Evolutionary conservation across 2,888 invertebrate species (phyloP).

Genomic region (Plemyria rubiginata): DNA sequence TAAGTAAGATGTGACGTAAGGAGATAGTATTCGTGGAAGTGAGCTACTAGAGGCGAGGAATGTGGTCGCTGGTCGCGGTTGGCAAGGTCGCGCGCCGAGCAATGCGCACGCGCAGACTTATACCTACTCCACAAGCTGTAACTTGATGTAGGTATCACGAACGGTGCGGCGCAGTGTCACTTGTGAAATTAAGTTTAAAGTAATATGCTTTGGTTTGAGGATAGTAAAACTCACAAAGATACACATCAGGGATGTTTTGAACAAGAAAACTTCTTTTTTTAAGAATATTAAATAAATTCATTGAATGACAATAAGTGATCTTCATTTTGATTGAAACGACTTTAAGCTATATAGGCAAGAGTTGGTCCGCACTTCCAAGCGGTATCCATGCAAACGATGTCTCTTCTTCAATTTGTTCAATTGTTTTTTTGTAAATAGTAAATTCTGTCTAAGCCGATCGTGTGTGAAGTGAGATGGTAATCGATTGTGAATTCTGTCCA

Average conservation of each 20-base stretch:
- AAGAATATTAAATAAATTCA: too few species aligned
- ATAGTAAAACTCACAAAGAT: not conserved
- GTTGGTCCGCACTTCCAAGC: too few species aligned
- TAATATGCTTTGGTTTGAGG: not conserved
- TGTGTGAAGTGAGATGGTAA: conserved; percentile 34
- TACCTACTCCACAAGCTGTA: conserved; percentile 5
- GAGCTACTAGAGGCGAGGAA: conserved; percentile 52
- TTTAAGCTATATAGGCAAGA: too few species aligned
- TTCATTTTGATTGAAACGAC: too few species aligned
- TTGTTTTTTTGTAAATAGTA: not conserved
- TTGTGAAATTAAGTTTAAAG: conserved; percentile 4
- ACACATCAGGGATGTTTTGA: not conserved
- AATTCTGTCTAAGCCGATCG: not conserved
- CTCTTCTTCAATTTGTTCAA: too few species aligned
- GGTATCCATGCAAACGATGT: too few species aligned
- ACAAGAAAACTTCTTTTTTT: not conserved
- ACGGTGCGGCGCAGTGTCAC: not conserved
- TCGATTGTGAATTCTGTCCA: conserved; percentile 39
- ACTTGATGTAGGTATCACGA: conserved; percentile 18
- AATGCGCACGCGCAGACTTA: conserved; percentile 49
- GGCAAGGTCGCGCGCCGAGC: conserved; percentile 60
- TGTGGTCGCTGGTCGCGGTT: conserved; percentile 46
- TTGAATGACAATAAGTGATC: too few species aligned
- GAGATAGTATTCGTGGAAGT: conserved; percentile 45
- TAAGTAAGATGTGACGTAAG: conserved; percentile 43